These are phyloP conservation scores for Microcebus jonahi DNA, from an alignment of 2,113 vertebrate species.

Conservation along the genomic window DNA sequence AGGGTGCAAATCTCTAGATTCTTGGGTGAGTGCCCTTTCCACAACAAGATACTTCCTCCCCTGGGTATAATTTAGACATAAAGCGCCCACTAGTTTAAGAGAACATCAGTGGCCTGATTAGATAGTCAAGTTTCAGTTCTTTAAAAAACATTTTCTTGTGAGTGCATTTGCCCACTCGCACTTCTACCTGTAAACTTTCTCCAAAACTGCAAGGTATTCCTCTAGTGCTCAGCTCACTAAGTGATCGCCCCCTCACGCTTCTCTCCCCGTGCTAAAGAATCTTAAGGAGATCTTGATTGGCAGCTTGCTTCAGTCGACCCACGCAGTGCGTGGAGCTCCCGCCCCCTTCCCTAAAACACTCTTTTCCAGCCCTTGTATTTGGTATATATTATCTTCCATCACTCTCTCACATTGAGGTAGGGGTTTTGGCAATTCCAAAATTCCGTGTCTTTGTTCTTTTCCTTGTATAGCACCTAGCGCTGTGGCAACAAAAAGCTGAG, in stretches of 20 bases:
- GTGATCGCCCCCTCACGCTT: background rate
- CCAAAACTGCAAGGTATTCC: background rate
- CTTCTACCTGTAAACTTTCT: background rate
- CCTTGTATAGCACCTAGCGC: background rate
- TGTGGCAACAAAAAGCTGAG: background rate
- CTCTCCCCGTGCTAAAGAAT: background rate
- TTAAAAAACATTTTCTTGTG: background rate
- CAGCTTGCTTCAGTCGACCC: constrained; percentile 52
- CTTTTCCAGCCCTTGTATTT: background rate
- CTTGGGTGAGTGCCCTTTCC: background rate
- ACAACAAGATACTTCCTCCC: background rate
- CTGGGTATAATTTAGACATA: background rate
- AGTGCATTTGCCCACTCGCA: background rate
- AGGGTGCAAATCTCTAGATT: background rate
- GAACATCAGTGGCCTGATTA: background rate
- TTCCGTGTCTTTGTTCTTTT: background rate
- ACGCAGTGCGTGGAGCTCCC: background rate
- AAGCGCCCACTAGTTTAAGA: background rate
- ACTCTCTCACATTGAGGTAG: background rate
- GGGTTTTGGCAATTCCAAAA: background rate
- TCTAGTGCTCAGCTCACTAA: background rate
- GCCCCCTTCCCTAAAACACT: background rate
- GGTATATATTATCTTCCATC: background rate
- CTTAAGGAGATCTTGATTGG: constrained; percentile 43
- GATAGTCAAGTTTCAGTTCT: background rate